These are phyloP conservation scores for Ranitomeya imitator DNA, from an alignment of 2,113 vertebrate species.

Conservation along the genomic window DNA sequence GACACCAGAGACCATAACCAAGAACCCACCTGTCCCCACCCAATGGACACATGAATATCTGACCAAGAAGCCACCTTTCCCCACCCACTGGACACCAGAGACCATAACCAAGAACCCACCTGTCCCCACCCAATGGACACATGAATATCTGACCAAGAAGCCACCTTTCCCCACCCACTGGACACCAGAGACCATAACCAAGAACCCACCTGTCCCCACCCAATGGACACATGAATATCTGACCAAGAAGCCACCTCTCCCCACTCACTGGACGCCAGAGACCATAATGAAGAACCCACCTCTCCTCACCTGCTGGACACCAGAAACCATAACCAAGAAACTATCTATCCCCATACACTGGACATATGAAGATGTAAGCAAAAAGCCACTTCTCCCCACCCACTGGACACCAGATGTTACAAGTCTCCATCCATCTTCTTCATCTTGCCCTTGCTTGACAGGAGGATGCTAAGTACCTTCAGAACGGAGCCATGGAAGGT, in stretches of 20 bases:
- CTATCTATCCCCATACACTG: background rate
- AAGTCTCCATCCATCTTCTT: background rate
- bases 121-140: no score
- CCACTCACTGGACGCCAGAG: background rate
- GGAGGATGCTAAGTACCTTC: constrained; percentile 62
- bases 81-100: no score
- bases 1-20: no score
- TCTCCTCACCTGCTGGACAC: background rate
- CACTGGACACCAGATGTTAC: background rate
- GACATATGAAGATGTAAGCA: background rate
- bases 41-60: no score
- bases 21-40: no score
- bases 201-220: background rate
- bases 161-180: no score
- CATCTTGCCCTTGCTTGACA: background rate
- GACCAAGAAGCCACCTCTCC: background rate
- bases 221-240: no score
- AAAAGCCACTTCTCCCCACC: no score
- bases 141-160: no score
- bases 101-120: no score
- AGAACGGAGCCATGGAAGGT: constrained; percentile 63
- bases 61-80: no score
- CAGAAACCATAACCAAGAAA: background rate
- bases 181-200: no score
- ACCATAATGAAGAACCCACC: background rate